Base-by-base conservation (phyloP, 2,113 vertebrate genomes). In the Oryzias woworae region DNA sequence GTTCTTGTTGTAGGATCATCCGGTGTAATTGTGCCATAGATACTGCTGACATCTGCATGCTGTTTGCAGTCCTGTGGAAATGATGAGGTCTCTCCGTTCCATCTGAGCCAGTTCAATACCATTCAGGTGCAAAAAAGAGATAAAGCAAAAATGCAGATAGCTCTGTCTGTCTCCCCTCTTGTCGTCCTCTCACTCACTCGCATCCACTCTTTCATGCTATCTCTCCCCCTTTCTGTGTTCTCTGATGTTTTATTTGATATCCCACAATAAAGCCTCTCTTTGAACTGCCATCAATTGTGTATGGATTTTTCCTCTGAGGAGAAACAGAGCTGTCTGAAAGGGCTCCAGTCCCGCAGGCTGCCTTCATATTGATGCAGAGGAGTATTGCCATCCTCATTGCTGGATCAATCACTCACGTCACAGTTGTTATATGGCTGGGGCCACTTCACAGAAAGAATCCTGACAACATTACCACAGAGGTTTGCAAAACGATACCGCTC, bases 211-310 rank as follows among this genome's bases (percentile, higher is more conserved):
- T 78, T 86, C 80, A 71, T 84, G 88, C 92, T 85, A 77, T 81
- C 79, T 80, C 82, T 62, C 67, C 63, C 52, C 76, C 56, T 70
- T 81, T 66, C 86, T 85, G 77, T 89, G 85, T 90, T 89, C 89
- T 89, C 87, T 90, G 86, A 90, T 88, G 88, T 88, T 89, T 91
- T 89, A 90, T 91, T 89, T 91, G 88, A 90, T 90, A 91, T 90
- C 86, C 89, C 88, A 90, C 88, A 91, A 91, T 90, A 89, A 90
- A 89, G 87, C 86, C 86, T 88, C 86, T 76, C 87, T 89, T 91
- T 90, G 85, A 89, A 89, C 86, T 81, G 83, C 87, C 90, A 91
- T 90, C 90, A 90, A 91, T 91, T 88, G 87, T 90, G 85, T 90
- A 91, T 90, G 88, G 88, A 91, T 91, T 91, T 90, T 89, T 86